phyloP scores from a whole-genome alignment of 1,140 invertebrate species.

The Cotesia typhae region DNA sequence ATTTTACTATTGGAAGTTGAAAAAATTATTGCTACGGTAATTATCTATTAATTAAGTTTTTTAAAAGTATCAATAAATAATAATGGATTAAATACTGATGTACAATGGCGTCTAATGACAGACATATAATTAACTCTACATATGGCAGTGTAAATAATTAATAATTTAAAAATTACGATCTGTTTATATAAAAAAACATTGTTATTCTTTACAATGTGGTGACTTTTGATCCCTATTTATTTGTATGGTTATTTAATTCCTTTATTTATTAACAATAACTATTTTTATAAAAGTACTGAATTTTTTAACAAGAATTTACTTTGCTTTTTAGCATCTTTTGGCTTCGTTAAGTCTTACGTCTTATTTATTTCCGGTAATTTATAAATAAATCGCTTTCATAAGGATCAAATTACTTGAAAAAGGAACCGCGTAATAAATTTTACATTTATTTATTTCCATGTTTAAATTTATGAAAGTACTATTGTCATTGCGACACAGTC shows the following conservation, averaged over 20 bases:
- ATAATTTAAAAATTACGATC: conserved; percentile 9
- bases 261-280: conserved; percentile 3
- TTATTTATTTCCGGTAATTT: conserved; percentile 17
- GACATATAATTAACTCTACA: conserved; percentile 46
- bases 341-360: conserved; percentile 55
- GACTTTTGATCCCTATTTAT: not conserved
- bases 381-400: no score
- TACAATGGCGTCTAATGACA: conserved; percentile 54
- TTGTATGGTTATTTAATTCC: not conserved
- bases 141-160: conserved; percentile 57
- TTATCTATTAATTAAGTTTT: conserved; percentile 37
- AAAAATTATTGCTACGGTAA: conserved; percentile 38
- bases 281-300: not conserved
- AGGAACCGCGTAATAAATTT: not conserved
- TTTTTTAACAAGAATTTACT: conserved; percentile 32
- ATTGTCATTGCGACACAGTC: conserved; percentile 45
- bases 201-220: not conserved
- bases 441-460: not conserved
- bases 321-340: conserved; percentile 56
- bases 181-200: conserved; percentile 1
- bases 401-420: no score
- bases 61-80: conserved; percentile 59
- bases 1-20: no score
- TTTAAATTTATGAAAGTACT: conserved; percentile 18
- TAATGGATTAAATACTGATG: conserved; percentile 64